Evolutionary conservation across 2,888 invertebrate species (phyloP).

Genomic region (Philonicus albiceps): DNA sequence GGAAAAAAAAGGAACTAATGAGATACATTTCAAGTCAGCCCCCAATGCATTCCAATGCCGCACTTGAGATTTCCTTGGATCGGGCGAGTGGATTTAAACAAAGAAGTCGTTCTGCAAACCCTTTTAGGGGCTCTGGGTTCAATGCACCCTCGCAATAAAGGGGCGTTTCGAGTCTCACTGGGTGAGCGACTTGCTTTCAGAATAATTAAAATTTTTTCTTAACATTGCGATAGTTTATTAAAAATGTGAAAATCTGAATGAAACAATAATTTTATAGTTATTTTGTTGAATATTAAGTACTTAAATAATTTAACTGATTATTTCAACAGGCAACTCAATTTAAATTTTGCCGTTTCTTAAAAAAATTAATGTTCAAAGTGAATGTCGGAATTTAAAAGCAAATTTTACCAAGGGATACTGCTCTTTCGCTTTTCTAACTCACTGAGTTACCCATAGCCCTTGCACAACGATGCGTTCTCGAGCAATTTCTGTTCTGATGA

Average conservation of each 20-base stretch:
- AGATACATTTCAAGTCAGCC: constrained; percentile 2
- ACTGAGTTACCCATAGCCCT: no score
- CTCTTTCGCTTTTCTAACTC: no score
- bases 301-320: no score
- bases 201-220: not conserved
- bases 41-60: not conserved
- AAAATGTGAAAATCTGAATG: not conserved
- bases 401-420: no score
- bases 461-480: no score
- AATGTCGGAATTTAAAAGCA: no score
- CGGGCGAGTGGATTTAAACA: not conserved
- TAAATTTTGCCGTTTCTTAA: no score
- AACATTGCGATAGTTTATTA: not conserved
- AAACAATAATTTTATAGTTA: not conserved
- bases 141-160: not conserved
- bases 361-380: no score
- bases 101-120: not conserved
- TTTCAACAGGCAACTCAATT: no score
- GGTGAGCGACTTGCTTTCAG: not conserved
- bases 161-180: not conserved
- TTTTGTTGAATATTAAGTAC: no score
- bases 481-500: no score
- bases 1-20: not conserved
- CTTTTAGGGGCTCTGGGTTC: not conserved
- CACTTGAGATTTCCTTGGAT: not conserved